Conservation (phyloP, 2,113 vertebrate genomes). For the Vulpes vulpes region DNA sequence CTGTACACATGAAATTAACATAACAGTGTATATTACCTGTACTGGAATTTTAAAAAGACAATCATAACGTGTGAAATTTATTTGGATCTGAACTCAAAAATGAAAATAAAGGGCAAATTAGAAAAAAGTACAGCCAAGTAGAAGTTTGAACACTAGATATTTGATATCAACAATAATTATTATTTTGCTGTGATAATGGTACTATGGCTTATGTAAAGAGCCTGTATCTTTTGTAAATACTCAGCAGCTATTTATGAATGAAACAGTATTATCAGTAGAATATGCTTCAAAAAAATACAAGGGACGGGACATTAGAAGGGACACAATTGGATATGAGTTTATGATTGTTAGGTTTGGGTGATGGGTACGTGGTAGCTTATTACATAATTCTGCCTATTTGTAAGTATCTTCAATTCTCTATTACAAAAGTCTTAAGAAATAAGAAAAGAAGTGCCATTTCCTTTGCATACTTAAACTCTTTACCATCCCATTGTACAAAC, state of each 20-base stretch:
- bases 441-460: neutral
- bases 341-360: neutral
- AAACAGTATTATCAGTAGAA: slow-evolving; percentile 14
- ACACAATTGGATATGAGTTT: neutral
- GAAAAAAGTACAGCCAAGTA: slow-evolving; percentile 14
- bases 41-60: neutral
- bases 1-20: neutral
- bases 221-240: neutral
- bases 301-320: neutral
- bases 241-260: slow-evolving; percentile 29
- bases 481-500: neutral
- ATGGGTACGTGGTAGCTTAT: neutral
- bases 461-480: slow-evolving; percentile 36
- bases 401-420: slow-evolving; percentile 34
- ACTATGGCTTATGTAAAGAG: slow-evolving; percentile 11
- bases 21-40: neutral
- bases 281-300: slow-evolving; percentile 31
- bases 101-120: neutral
- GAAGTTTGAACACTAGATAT: slow-evolving; percentile 16
- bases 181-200: neutral
- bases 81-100: slow-evolving; percentile 19
- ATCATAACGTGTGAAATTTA: neutral
- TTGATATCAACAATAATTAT: neutral
- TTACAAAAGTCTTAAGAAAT: slow-evolving; percentile 7
- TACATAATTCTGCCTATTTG: neutral